Percentiles rank a stretch among this genome's conserved stretches.
phyloP scores from a whole-genome alignment of 2,113 vertebrate genomes.

The Casuarius casuarius region DNA sequence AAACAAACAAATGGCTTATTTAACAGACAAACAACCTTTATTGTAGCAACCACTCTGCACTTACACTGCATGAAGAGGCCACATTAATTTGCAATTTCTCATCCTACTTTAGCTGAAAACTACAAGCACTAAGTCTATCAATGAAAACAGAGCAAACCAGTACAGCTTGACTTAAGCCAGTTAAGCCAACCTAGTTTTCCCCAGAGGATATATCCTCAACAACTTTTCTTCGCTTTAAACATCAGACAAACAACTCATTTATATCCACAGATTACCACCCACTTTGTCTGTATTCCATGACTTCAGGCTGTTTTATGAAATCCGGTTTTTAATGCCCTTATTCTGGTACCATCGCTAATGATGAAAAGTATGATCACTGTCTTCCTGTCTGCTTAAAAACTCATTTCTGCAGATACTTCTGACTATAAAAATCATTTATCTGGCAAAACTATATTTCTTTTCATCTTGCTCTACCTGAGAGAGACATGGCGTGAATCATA shows the following conservation, averaged over 20 bases:
- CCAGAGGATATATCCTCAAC: neutral
- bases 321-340: neutral
- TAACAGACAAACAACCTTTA: neutral
- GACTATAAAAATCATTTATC: neutral
- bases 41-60: neutral
- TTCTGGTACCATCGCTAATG: neutral
- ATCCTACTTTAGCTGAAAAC: neutral
- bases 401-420: neutral
- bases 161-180: neutral
- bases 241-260: neutral
- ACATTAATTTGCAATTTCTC: neutral
- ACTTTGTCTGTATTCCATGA: neutral
- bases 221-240: neutral
- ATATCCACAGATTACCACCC: neutral
- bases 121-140: neutral
- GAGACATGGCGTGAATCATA: neutral
- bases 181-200: neutral
- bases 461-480: neutral
- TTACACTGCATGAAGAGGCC: neutral
- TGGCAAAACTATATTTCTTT: constrained; percentile 13
- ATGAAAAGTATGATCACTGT: neutral
- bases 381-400: neutral
- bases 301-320: neutral
- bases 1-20: neutral
- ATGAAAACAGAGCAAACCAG: constrained; percentile 9